phyloP scores from a whole-genome alignment of 1,140 invertebrate genomes.

The Drosophila virilis region DNA sequence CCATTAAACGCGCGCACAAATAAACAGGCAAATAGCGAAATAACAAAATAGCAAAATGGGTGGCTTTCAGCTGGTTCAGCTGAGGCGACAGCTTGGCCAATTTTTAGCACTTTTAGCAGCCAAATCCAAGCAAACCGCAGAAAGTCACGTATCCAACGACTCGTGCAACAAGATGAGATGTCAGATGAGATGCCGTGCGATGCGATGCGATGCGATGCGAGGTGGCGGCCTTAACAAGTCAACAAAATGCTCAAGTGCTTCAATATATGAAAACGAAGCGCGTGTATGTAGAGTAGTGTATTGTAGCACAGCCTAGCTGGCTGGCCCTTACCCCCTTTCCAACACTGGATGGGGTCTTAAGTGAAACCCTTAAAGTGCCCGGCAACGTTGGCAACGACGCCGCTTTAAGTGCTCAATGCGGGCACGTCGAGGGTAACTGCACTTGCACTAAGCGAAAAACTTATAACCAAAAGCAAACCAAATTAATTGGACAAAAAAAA shows the following conservation, averaged over 20 bases:
- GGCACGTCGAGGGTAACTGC: conserved; percentile 25
- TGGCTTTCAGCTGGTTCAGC: not conserved
- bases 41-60: conserved; percentile 64
- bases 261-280: conserved; percentile 65
- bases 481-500: not conserved
- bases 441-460: conserved; percentile 24
- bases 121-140: conserved; percentile 78
- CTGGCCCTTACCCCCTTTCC: not conserved
- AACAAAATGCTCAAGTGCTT: conserved; percentile 71
- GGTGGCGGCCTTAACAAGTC: conserved; percentile 56
- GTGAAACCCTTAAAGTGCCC: conserved; percentile 76
- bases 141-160: conserved; percentile 73
- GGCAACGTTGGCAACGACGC: conserved; percentile 38
- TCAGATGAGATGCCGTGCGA: conserved; percentile 34
- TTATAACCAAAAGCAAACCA: not conserved
- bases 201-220: conserved; percentile 31
- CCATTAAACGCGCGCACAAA: conserved; percentile 59
- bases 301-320: conserved; percentile 1
- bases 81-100: conserved; percentile 45
- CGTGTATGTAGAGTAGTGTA: conserved; percentile 19
- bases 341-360: conserved; percentile 52
- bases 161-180: conserved; percentile 53
- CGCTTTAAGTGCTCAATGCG: conserved; percentile 69
- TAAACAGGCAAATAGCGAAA: conserved; percentile 35
- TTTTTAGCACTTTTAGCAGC: conserved; percentile 76